phyloP scores from a whole-genome alignment of 2,888 invertebrate species.

The Drosophila leonis region DNA sequence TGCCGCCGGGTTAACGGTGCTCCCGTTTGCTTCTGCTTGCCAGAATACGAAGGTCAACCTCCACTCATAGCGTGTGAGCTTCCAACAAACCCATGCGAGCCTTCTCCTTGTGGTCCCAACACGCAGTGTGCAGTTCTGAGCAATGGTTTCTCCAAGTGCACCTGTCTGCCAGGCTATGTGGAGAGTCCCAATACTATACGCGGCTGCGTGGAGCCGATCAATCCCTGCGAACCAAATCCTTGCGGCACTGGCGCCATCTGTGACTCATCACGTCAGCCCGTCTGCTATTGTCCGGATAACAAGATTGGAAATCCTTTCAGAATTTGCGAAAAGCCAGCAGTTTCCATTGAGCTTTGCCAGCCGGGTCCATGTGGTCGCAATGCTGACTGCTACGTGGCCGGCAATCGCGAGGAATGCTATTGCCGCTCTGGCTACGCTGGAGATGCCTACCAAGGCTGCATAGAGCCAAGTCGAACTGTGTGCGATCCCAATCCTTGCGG shows the following conservation, averaged over 20 bases:
- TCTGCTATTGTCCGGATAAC: constrained; percentile 94
- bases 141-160: constrained; percentile 95
- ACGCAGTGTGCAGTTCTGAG: constrained; percentile 92
- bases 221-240: constrained; percentile 93
- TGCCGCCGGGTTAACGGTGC: constrained; percentile 91
- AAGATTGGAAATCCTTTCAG: constrained; percentile 93
- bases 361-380: constrained; percentile 94
- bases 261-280: constrained; percentile 91
- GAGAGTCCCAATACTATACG: constrained; percentile 95
- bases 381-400: constrained; percentile 93
- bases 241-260: constrained; percentile 93
- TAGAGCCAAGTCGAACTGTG: constrained; percentile 88
- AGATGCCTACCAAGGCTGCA: constrained; percentile 92
- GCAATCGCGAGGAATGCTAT: constrained; percentile 93
- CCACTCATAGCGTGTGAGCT: constrained; percentile 90
- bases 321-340: constrained; percentile 88
- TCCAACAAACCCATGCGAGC: constrained; percentile 92
- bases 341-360: constrained; percentile 89
- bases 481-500: constrained; percentile 94
- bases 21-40: constrained; percentile 94
- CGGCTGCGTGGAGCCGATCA: constrained; percentile 92
- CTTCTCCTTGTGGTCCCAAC: constrained; percentile 95
- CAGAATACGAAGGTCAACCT: constrained; percentile 94
- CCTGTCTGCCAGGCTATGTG: constrained; percentile 92
- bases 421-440: constrained; percentile 91